Base-by-base conservation (phyloP, 2,797 vertebrate species). In the Rhinogobio ventralis region DNA sequence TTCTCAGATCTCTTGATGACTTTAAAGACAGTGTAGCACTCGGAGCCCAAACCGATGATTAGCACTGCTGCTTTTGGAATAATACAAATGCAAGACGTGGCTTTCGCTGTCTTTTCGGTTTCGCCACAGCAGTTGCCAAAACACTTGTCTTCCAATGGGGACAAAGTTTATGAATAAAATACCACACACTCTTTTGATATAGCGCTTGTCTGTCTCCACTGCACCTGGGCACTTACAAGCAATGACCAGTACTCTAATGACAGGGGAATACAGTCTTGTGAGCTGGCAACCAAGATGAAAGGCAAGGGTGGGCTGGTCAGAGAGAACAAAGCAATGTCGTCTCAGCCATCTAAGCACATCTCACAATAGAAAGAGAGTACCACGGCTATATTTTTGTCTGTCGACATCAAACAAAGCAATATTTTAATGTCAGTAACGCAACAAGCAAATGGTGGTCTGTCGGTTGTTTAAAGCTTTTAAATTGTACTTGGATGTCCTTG, bases 1-100 rank as follows among this genome's bases (percentile, higher is more conserved):
- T 39, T 86, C 81, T 87, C 85, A 88, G 88, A 88, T 87, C 88
- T 85, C 83, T 85, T 87, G 89, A 88, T 88, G 88, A 89, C 89
- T 90, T 89, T 82, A 89, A 86, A 89, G 87, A 86, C 85, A 84
- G 81, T 78, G 83, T 86, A 28, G 57, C 67, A 66, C 60, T 60
- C 45, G 30, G 30, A 49, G 49, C 60, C 73, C 30, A 23, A 81
- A 60, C 84, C 81, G 19, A 9, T 88, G 85, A 89, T 88, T 89
- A 79, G 57, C 33, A n/a, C 68, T 73, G 57, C 68, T 57, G 74
- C 46, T 30, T 80, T 66, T 68, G 25, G 66, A 71, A 71, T 83
- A 76, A 86, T 83, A 73, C 17, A 69, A 81, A 55, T 0, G 14
- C 53, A 14, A 49, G 42, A 79, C 5, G 19, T 76, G 78, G 62